Base-by-base conservation (phyloP, 2,888 invertebrate genomes). In the Thymelicus acteon region DNA sequence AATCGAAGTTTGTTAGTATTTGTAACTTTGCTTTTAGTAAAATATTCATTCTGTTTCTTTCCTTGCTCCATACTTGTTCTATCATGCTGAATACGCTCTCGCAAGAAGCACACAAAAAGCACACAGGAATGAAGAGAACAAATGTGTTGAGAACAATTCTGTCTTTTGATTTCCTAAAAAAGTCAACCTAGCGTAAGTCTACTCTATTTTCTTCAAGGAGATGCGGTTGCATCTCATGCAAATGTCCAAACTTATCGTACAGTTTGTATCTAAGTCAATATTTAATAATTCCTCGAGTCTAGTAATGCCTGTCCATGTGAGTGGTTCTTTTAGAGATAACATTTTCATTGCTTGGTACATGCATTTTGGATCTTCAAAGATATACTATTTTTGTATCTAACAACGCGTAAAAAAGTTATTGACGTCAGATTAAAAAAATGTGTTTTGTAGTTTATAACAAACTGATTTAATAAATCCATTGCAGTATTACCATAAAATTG, bases 271-370 rank as follows among this genome's bases (percentile, higher is more conserved):
- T 47, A 47, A 47, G 47, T 47, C 12, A 47, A 47, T 47, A 47
- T 47, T 47, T 47, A 47, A 47, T 13, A 47, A 47, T 13, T 47
- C 13, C 2, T 47, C 13, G 47, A 47, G 13, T 47, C 47, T 47
- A 47, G 47, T 47, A 47, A 47, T 10, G 13, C 47, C 5, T 5
- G 15, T 49, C 49, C 49, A 19, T 6, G 49, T 49, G 19, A 49
- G 15, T n/a, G 49, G 49, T 49, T 49, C 49, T 49, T 49, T 49
- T 49, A 40, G 10, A 40, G 40, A 40, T 7, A 49, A 49, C 15
- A 49, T 49, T 49, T 49, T 15, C 49, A 49, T 49, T 49, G 49
- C 49, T 49, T 49, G 49, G 49, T 15, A n/a, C n/a, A n/a, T n/a
- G n/a, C n/a, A 49, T 49, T 49, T 15, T 15, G 8, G 6, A 49